Conservation (phyloP, 2,113 vertebrate species). For the Burhinus oedicnemus region DNA sequence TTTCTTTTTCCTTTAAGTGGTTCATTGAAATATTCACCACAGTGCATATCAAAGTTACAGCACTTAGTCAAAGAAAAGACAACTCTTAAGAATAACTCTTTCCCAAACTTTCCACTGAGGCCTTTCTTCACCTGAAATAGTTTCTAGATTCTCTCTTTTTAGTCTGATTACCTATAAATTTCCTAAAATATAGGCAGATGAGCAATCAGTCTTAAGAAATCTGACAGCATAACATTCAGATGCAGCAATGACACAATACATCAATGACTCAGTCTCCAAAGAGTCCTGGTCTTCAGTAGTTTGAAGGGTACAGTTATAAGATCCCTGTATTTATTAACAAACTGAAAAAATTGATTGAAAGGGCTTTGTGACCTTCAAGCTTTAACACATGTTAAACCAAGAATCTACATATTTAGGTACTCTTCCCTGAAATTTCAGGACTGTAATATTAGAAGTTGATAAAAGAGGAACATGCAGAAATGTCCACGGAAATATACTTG, state of each 20-base stretch:
- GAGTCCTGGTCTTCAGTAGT: neutral
- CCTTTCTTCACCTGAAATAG: neutral
- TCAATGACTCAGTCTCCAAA: neutral
- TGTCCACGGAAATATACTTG: neutral
- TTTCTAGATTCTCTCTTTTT: neutral
- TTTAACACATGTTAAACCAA: neutral
- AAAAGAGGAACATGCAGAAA: neutral
- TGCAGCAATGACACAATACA: neutral
- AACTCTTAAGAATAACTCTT: neutral
- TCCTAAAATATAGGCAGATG: neutral
- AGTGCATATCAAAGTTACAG: neutral
- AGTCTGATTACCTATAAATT: neutral
- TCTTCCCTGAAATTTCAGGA: neutral
- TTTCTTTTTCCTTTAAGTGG: neutral
- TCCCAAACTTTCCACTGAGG: neutral
- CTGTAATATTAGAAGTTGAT: neutral
- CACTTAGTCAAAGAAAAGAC: neutral
- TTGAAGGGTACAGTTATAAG: neutral
- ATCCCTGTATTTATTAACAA: neutral
- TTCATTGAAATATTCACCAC: neutral
- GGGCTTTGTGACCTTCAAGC: neutral
- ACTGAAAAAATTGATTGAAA: neutral
- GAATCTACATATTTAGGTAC: neutral
- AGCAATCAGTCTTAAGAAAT: neutral
- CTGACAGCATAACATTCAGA: neutral